Percentiles rank a stretch among this genome's conserved stretches.
Evolutionary conservation across 2,888 invertebrate genomes (phyloP).

Genomic region (Helicoverpa assulta): DNA sequence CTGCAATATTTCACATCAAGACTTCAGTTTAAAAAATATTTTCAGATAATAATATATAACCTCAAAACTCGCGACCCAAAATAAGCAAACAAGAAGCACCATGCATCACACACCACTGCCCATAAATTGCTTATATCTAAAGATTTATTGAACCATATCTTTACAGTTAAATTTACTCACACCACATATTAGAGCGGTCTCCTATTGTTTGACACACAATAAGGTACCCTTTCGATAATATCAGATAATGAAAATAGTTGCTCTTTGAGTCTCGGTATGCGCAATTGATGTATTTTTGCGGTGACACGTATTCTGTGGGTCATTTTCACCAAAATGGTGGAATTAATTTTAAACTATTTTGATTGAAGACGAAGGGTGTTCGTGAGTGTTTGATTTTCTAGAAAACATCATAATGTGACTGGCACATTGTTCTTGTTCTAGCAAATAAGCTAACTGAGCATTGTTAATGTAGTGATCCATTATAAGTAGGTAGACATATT

Average conservation of each 20-base stretch:
- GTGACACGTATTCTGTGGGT: neutral
- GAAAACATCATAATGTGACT: too few relatives aligned
- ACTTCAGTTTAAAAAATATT: too few relatives aligned
- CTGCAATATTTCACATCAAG: neutral
- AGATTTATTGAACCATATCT: slow-evolving; percentile 58
- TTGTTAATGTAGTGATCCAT: too few relatives aligned
- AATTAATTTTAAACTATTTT: neutral
- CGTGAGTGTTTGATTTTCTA: neutral
- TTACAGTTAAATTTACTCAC: slow-evolving; percentile 55
- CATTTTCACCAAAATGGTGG: neutral
- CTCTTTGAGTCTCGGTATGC: neutral
- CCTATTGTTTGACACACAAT: slow-evolving; percentile 51
- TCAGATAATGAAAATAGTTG: slow-evolving; percentile 52
- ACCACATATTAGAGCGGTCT: slow-evolving; percentile 45
- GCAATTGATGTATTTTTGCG: slow-evolving; percentile 24
- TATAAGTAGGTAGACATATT: too few relatives aligned
- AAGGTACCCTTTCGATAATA: slow-evolving; percentile 25
- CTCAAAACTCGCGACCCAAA: neutral
- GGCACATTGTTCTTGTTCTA: too few relatives aligned
- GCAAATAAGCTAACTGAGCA: too few relatives aligned
- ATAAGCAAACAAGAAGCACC: slow-evolving; percentile 26
- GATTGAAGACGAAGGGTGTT: neutral
- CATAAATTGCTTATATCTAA: slow-evolving; percentile 61
- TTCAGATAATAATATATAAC: neutral
- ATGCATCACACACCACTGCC: slow-evolving; percentile 54